Percentiles rank a stretch among this genome's conserved stretches.
phyloP scores from a whole-genome alignment of 2,113 vertebrate genomes.

The Limnothrissa miodon region DNA sequence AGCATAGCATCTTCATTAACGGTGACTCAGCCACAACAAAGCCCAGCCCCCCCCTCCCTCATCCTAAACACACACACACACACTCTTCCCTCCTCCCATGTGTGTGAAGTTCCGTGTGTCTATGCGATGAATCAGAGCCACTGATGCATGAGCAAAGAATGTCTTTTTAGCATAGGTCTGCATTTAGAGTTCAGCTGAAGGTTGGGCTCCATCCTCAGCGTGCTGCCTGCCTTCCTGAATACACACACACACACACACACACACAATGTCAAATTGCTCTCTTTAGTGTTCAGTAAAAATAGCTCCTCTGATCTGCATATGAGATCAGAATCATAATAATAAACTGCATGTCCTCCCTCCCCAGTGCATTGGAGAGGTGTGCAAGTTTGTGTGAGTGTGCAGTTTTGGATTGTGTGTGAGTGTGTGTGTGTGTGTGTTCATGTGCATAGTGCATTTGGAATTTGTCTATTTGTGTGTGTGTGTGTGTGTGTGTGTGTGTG shows the following conservation, averaged over 20 bases:
- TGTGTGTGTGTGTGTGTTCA: background rate
- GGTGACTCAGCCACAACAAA: background rate
- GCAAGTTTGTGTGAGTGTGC: background rate
- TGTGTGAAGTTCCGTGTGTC: background rate
- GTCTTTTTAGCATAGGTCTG: background rate
- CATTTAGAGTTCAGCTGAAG: background rate
- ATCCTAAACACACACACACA: too few species aligned
- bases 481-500: background rate
- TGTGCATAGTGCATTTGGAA: too few species aligned
- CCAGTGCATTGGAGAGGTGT: constrained; percentile 6
- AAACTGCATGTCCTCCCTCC: background rate
- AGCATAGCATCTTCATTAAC: background rate
- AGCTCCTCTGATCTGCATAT: background rate
- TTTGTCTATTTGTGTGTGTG: background rate
- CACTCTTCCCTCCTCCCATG: background rate
- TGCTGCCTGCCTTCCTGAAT: too few species aligned
- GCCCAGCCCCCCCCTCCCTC: background rate
- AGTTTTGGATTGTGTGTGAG: background rate
- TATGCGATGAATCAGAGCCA: background rate
- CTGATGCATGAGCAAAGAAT: background rate
- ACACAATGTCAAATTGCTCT: background rate
- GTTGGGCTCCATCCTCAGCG: background rate
- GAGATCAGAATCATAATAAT: background rate
- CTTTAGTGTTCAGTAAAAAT: background rate
- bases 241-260: too few species aligned